Percentiles rank a stretch among this genome's conserved stretches.
phyloP scores from a whole-genome alignment of 1,140 invertebrate species.

The Lepidurus arcticus region DNA sequence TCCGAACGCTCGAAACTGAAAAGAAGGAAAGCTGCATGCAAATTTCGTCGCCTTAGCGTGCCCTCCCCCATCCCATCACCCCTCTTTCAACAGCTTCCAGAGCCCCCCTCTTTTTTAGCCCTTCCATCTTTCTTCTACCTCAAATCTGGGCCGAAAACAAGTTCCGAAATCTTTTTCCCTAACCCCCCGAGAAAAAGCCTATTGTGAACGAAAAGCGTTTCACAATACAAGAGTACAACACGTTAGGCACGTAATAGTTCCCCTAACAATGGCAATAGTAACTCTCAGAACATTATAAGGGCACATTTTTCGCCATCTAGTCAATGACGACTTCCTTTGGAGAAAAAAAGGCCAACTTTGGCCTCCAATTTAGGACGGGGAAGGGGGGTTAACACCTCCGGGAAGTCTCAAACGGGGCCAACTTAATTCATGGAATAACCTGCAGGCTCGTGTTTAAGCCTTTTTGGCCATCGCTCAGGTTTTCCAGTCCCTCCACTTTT shows the following conservation, averaged over 20 bases:
- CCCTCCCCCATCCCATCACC: neutral
- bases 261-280: too few species aligned
- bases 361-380: too few species aligned
- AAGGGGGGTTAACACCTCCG: too few species aligned
- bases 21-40: constrained; percentile 3
- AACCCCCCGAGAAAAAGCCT: neutral
- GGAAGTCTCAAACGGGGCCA: neutral
- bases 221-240: neutral
- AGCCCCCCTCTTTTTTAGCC: neutral
- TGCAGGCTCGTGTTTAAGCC: neutral
- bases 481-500: neutral
- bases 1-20: neutral
- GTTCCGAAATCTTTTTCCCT: constrained; percentile 4
- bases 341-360: too few species aligned
- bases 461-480: neutral
- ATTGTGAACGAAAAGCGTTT: neutral
- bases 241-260: neutral
- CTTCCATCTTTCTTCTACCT: neutral
- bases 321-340: too few species aligned
- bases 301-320: too few species aligned
- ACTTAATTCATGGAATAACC: constrained; percentile 2
- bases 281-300: too few species aligned
- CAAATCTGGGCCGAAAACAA: neutral
- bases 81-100: neutral
- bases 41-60: constrained; percentile 4